Base-by-base conservation (phyloP, 1,140 invertebrate species). In the Cardiocondyla obscurior region DNA sequence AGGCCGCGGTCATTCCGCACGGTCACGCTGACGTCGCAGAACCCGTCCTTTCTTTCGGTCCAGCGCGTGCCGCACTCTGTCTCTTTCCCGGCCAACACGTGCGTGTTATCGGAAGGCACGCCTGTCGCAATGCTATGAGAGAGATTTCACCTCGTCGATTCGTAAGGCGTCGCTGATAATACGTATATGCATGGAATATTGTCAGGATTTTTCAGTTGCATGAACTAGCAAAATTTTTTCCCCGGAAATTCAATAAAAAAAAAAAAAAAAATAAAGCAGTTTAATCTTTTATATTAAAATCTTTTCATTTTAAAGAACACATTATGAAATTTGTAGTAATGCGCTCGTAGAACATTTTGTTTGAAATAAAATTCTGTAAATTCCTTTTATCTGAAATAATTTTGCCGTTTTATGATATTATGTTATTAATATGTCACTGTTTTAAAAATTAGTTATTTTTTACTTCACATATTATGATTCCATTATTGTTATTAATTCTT, bases 11-110 rank as follows among this genome's bases (percentile, higher is more conserved):
- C 36, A 53, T 79, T 33, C 33, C 28, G 62, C 74, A 25, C 36
- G 74, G 74, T 79, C 74, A 79, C 62, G 74, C 74, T 79, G 74
- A 79, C 74, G 74, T 79, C 62, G 74, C 62, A 79, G 62, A 79
- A 79, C 19, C 19, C 39, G 51, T 67, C 44, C 46, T 79, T 25
- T n/a, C 46, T 79, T 77, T 79, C 33, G 49, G 62, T 79, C 22
- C 74, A 42, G 62, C 33, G 74, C 74, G 74, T 69, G 62, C 53
- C 46, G 7, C 46, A 33, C 22, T 22, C 28, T 60, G 60, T 69
- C 74, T 76, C 58, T 64, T 64, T 22, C 14, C 42, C 44, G 19
- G 30, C 44, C 30, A 51, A 30, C 73, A 76, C 12, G 73, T 64
- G 73, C 73, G 57, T 64, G 73, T 64, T 64, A 76, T 76, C 73